Conservation (phyloP, 2,797 vertebrate genomes). For the Xiphorhynchus erythropygius region DNA sequence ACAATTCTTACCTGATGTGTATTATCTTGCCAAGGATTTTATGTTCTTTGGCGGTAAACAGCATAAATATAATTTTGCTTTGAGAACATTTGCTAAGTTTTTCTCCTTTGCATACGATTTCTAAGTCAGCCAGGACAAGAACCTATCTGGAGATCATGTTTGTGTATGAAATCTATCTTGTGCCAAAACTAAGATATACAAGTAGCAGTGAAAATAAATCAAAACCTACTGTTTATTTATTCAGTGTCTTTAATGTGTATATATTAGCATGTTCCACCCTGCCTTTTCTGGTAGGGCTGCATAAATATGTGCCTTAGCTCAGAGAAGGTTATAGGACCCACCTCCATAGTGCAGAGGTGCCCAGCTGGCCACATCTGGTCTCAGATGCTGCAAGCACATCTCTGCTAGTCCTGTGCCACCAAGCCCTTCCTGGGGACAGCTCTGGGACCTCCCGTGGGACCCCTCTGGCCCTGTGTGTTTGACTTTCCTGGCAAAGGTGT, state of each 20-base stretch:
- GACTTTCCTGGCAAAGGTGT: neutral
- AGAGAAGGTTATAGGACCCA: neutral
- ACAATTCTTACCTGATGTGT: neutral
- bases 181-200: constrained; percentile 56
- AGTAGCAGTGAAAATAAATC: constrained; percentile 59
- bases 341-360: neutral
- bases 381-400: neutral
- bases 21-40: neutral
- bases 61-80: neutral
- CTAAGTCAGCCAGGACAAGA: neutral
- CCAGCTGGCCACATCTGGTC: neutral
- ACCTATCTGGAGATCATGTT: neutral
- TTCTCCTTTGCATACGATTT: neutral
- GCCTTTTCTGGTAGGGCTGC: constrained; percentile 24
- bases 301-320: constrained; percentile 4
- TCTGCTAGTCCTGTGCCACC: neutral
- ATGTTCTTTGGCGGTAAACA: neutral
- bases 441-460: neutral
- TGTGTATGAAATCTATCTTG: neutral
- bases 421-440: neutral
- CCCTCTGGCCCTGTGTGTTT: neutral
- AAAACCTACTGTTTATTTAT: constrained; percentile 45
- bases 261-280: neutral
- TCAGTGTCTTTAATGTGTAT: constrained; percentile 27
- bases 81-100: neutral